These are phyloP conservation scores for Semicossyphus pulcher DNA, from an alignment of 2,113 vertebrate species.

Conservation along the genomic window DNA sequence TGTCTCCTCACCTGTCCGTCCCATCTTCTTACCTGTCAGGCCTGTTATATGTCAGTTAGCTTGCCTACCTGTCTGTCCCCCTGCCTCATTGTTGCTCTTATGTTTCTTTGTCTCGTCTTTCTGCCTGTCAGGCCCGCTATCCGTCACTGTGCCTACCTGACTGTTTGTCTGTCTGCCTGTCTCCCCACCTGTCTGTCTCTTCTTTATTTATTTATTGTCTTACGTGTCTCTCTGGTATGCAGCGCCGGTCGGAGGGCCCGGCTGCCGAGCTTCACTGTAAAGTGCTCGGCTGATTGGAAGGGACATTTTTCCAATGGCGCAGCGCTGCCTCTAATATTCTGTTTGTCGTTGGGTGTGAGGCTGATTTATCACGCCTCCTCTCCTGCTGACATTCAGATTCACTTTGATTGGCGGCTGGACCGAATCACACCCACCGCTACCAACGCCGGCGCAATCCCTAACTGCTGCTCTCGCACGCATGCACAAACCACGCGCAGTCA, in stretches of 20 bases:
- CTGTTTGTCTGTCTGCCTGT: slow-evolving; percentile 38
- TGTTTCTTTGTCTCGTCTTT: slow-evolving; percentile 45
- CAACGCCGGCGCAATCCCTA: neutral
- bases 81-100: slow-evolving; percentile 18
- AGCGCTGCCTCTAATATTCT: slow-evolving; percentile 76
- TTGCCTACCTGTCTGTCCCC: slow-evolving; percentile 31
- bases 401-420: slow-evolving; percentile 75
- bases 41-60: slow-evolving; percentile 1
- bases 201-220: slow-evolving; percentile 45
- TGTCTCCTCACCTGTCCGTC: neutral
- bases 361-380: slow-evolving; percentile 81
- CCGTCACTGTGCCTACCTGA: slow-evolving; percentile 1
- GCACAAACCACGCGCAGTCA: neutral
- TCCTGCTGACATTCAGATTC: slow-evolving; percentile 77
- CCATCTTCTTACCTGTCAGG: slow-evolving; percentile 6
- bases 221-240: slow-evolving; percentile 53
- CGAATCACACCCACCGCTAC: slow-evolving; percentile 61
- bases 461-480: neutral
- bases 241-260: slow-evolving; percentile 34
- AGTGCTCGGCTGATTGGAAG: slow-evolving; percentile 79
- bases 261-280: slow-evolving; percentile 72
- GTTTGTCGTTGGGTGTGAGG: slow-evolving; percentile 78
- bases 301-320: slow-evolving; percentile 81
- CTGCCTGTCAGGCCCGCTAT: slow-evolving; percentile 35
- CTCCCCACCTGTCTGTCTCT: slow-evolving; percentile 36